phyloP scores from a whole-genome alignment of 2,888 invertebrate species.

The Drosophila tanythrix region DNA sequence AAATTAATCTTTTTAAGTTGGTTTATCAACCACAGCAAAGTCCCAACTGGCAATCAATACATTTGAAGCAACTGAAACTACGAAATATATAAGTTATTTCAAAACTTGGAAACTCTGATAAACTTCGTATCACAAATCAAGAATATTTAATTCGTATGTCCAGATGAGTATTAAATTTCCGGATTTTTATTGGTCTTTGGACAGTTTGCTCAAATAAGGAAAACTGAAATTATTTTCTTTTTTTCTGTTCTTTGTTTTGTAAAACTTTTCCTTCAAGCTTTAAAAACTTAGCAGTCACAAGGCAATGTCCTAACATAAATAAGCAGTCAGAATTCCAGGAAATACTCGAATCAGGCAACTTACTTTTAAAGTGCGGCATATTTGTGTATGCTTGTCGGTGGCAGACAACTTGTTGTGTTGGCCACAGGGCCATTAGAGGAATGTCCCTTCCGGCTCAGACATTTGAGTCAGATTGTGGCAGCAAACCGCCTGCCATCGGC shows the following conservation, averaged over 20 bases:
- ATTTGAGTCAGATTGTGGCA: conserved; percentile 23
- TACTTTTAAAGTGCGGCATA: background rate
- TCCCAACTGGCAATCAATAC: background rate
- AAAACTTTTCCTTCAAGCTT: background rate
- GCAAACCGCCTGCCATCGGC: conserved; percentile 9
- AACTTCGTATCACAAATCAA: background rate
- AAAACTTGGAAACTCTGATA: background rate
- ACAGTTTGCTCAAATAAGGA: background rate
- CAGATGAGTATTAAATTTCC: background rate
- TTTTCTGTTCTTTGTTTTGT: background rate
- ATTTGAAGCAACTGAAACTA: background rate
- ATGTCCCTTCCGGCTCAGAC: conserved; percentile 21
- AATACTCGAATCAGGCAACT: background rate
- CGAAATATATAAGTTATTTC: background rate
- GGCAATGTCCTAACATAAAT: background rate
- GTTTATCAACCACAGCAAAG: background rate
- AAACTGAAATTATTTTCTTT: background rate
- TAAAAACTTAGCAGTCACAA: background rate
- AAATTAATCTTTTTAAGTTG: background rate
- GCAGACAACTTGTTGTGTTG: conserved; percentile 25
- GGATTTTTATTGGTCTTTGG: background rate
- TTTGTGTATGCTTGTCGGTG: background rate
- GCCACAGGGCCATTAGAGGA: conserved; percentile 27
- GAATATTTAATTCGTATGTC: background rate
- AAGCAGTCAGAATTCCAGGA: background rate